Percentiles rank a stretch among this genome's conserved stretches.
phyloP scores from a whole-genome alignment of 2,888 invertebrate genomes.

The Phortica okadai region DNA sequence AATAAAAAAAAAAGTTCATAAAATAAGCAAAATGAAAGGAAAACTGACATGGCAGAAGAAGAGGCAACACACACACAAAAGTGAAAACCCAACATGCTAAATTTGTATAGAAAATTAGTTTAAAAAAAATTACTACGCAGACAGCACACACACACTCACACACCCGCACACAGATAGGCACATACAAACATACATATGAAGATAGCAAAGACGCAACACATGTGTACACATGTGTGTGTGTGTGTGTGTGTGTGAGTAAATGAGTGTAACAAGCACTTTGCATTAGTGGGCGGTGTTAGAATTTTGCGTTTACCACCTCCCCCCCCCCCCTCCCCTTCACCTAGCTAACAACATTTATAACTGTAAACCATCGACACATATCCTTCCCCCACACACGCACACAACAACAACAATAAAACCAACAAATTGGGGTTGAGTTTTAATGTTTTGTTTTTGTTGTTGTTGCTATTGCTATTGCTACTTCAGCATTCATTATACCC shows the following conservation, averaged over 20 bases:
- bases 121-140: slow-evolving; percentile 73
- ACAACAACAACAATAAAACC: background rate
- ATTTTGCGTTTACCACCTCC: slow-evolving; percentile 46
- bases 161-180: slow-evolving; percentile 45
- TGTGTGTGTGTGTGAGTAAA: slow-evolving; percentile 26
- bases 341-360: background rate
- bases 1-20: slow-evolving; percentile 16
- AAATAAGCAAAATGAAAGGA: slow-evolving; percentile 3
- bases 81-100: slow-evolving; percentile 59
- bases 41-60: slow-evolving; percentile 8
- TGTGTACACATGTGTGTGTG: slow-evolving; percentile 19
- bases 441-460: background rate
- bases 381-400: slow-evolving; percentile 37
- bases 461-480: slow-evolving; percentile 38
- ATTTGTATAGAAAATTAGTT: slow-evolving; percentile 76
- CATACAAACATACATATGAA: slow-evolving; percentile 40
- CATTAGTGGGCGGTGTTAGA: slow-evolving; percentile 77
- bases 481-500: slow-evolving; percentile 29
- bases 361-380: slow-evolving; percentile 27
- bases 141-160: slow-evolving; percentile 52
- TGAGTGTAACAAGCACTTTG: slow-evolving; percentile 49
- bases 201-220: slow-evolving; percentile 11
- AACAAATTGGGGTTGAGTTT: background rate
- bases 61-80: slow-evolving; percentile 25
- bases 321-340: slow-evolving; percentile 7